Percentiles rank a stretch among this genome's conserved stretches.
These are phyloP conservation scores for Climacteris rufus DNA, from an alignment of 2,113 vertebrate species.

Conservation along the genomic window DNA sequence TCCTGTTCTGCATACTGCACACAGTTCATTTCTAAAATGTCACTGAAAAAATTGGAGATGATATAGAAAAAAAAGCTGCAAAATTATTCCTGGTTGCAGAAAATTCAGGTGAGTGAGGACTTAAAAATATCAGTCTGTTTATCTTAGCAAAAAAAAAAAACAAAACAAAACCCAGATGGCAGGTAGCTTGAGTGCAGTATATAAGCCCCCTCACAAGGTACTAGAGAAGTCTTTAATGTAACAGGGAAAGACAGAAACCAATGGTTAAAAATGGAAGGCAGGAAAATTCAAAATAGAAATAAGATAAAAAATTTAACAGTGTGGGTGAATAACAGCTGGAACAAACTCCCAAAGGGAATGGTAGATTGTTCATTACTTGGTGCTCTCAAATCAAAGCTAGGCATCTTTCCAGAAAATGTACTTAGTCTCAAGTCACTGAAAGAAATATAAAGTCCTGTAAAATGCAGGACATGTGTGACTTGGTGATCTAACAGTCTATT, in stretches of 20 bases:
- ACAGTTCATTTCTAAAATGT: neutral
- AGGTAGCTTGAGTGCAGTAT: neutral
- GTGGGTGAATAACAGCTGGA: neutral
- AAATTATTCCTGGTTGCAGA: neutral
- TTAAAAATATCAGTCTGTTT: neutral
- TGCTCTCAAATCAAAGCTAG: neutral
- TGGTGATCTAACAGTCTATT: neutral
- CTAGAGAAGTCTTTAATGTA: neutral
- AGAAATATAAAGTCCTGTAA: neutral
- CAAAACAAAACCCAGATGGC: neutral
- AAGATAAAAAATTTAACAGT: neutral
- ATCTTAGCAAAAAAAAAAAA: neutral
- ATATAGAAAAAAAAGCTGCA: neutral
- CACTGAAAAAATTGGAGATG: neutral
- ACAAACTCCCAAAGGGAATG: neutral
- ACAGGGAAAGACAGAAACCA: neutral
- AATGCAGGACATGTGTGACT: neutral
- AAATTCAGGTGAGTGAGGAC: neutral
- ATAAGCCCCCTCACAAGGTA: neutral
- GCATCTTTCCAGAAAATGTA: neutral
- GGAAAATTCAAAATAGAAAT: neutral
- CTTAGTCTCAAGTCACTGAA: neutral
- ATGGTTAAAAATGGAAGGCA: neutral
- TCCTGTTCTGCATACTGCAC: neutral
- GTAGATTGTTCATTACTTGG: neutral